Evolutionary conservation across 2,797 vertebrate genomes (phyloP), one percentile per base, ranked within the genome.

Genomic region (Chelon labrosus): DNA sequence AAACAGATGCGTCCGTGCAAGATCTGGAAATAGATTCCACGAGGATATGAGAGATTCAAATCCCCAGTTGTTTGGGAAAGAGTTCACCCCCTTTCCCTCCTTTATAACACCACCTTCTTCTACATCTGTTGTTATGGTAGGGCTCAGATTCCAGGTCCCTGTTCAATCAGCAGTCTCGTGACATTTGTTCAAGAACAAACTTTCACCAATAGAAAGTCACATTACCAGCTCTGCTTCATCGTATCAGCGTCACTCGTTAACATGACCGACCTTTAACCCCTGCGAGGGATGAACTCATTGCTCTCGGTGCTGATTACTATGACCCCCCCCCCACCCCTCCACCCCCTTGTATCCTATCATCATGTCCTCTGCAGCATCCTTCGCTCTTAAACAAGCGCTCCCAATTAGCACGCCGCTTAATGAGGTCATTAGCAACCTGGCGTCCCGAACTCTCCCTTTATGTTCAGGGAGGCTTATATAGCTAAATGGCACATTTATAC

Each of bases 361-460:
- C 1, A 3, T 22, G 66, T 79, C 76, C 77, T 73, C 69, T 73
- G 56, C n/a, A 12, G 13, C 50, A 12, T 65, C 54, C 62, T 67
- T 70, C 42, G 31, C 73, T 85, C 81, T 79, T 67, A 85, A 14
- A 90, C 83, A 79, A 82, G 63, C 38, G n/a, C 82, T 80, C 57
- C 70, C 81, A 84, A 86, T 92, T 90, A 93, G 76, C 82, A 46
- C 65, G 8, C 7, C 9, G 53, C 85, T 87, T 88, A 90, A 87
- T 63, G 79, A 91, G 83, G 84, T 77, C 79, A 51, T 93, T 93
- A 89, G 81, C 90, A 89, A 91, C 82, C 91, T 89, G 89, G 73
- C 67, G 53, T 73, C 85, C 56, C 39, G 46, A 3, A 63, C 65
- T 79, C 52, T 8, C 20, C 50, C 56, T 58, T 80, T 84, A 77